A percentile compares a stretch with the other conserved stretches of the same genome.
phyloP scores from a whole-genome alignment of 2,888 invertebrate genomes.

The Drosophila heteroneura region DNA sequence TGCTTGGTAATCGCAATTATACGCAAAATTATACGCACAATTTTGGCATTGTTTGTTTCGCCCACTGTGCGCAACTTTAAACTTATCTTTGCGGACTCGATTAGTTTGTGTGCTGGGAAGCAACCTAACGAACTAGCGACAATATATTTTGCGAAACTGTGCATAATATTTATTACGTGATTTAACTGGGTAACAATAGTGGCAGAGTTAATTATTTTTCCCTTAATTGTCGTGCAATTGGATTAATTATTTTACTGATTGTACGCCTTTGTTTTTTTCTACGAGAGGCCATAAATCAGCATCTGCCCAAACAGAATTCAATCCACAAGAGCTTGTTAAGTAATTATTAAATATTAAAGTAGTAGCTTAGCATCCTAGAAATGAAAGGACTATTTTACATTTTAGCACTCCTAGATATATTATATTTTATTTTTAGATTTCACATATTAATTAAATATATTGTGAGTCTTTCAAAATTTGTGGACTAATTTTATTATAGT shows the following conservation, averaged over 20 bases:
- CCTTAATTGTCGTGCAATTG: constrained; percentile 42
- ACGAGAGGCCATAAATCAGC: not conserved
- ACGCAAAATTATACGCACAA: constrained; percentile 22
- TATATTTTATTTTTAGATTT: not conserved
- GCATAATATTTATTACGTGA: constrained; percentile 18
- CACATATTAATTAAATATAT: not conserved
- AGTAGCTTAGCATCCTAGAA: no score
- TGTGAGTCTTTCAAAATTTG: not conserved
- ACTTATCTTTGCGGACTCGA: constrained; percentile 7
- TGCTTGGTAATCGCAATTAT: constrained; percentile 2
- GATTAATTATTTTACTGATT: constrained; percentile 39
- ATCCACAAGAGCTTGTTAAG: not conserved
- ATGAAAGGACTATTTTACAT: no score
- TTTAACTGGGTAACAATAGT: not conserved
- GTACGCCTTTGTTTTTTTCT: not conserved
- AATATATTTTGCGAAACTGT: not conserved
- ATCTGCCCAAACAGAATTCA: not conserved
- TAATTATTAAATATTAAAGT: not conserved
- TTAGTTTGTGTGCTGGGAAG: constrained; percentile 4
- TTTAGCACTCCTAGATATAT: not conserved
- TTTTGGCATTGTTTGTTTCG: constrained; percentile 35
- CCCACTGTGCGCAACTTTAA: constrained; percentile 12
- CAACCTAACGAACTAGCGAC: constrained; percentile 5
- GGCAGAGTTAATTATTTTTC: constrained; percentile 18
- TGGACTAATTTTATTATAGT: not conserved